Conservation (phyloP, 2,113 vertebrate genomes). For the Lepus europaeus region DNA sequence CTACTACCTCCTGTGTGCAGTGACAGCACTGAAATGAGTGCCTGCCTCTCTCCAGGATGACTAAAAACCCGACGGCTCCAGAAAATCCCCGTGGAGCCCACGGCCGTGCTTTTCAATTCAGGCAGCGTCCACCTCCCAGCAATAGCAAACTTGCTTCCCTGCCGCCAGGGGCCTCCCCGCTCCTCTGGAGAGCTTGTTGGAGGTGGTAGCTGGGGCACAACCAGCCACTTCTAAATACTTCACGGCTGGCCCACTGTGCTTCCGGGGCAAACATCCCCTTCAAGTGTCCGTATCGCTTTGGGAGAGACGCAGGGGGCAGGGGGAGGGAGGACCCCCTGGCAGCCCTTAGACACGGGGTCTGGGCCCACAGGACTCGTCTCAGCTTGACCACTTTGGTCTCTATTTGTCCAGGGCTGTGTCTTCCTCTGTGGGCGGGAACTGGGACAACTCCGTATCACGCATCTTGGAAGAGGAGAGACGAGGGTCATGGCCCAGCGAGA, state of each 20-base stretch:
- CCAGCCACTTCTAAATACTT: neutral
- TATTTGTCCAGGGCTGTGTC: neutral
- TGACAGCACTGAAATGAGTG: conserved; percentile 64
- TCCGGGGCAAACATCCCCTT: neutral
- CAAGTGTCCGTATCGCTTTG: neutral
- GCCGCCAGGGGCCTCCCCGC: neutral
- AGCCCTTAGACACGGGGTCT: neutral
- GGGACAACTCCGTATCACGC: neutral
- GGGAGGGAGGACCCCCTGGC: neutral
- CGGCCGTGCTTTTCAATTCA: neutral
- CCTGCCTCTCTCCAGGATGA: conserved; percentile 77
- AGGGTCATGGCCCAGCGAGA: neutral
- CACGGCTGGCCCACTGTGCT: neutral
- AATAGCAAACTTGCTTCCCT: neutral
- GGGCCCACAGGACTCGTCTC: fast-evolving
- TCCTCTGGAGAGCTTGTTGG: neutral
- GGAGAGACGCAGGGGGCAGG: fast-evolving
- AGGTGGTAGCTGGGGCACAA: conserved; percentile 42
- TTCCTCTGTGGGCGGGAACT: neutral
- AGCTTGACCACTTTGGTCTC: too few relatives aligned
- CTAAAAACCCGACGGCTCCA: conserved; percentile 61
- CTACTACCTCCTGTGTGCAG: conserved; percentile 59
- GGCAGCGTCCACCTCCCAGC: neutral
- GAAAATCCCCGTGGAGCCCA: conserved; percentile 58
- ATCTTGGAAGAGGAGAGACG: neutral